Base-by-base conservation (phyloP, 1,140 invertebrate species). In the Drosophila prosaltans region DNA sequence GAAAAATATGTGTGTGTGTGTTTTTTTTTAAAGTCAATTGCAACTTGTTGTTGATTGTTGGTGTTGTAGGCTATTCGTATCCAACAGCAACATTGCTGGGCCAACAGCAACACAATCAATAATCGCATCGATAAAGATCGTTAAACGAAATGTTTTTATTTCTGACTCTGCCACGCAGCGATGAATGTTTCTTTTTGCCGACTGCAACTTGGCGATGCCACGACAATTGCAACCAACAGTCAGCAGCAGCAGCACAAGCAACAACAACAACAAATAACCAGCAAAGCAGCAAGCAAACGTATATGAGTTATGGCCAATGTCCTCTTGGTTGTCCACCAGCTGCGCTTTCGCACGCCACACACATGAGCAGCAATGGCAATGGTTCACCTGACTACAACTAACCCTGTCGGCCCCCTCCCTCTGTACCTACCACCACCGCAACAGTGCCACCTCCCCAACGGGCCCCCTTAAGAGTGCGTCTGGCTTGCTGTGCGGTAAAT, bases 61-160 rank as follows among this genome's bases (percentile, higher is more conserved):
- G 6, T 30, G 4, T 4, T 30, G 2, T 4, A 4, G n/a, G 43
- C n/a, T n/a, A 11, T 40, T 11, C 10, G 39, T 40, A 40, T 3
- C 8, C 64, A 45, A 61, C 65, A 61, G 59, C 72, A 74, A 73
- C 72, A 74, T 73, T 40, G 51, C 59, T 72, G 73, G 54, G 30
- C 57, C 61, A 67, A 59, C 77, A 68, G 65, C 66, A 80, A 59
- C 68, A 89, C 90, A 91, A 91, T 91, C 89, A 91, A 91, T 91
- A 91, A 91, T 91, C 89, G 81, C 78, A 86, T 72, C 82, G 90
- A 91, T 91, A 91, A 91, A 91, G 84, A 91, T 91, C 89, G 89
- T 90, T 88, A 88, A 88, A 78, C 84, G 84, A 88, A 88, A 88
- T 88, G 84, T 89, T 88, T 88, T 88, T 88, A 89, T 88, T 88